phyloP scores from a whole-genome alignment of 2,113 vertebrate species.

The Sebastes schlegelii region DNA sequence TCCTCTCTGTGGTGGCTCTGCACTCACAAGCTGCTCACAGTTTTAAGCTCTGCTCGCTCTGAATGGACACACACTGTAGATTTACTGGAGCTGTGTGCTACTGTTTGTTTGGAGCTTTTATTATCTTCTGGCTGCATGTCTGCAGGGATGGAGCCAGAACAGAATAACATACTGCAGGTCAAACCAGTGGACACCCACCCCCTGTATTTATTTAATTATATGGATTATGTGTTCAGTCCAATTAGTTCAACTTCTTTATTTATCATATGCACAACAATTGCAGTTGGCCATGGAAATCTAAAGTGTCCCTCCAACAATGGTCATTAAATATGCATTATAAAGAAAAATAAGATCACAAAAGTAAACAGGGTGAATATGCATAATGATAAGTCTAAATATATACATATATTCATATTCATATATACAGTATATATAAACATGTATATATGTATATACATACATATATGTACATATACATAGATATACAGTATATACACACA shows the following conservation, averaged over 20 bases:
- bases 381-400: no score
- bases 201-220: background rate
- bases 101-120: background rate
- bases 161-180: background rate
- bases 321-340: background rate
- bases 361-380: no score
- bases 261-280: no score
- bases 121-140: background rate
- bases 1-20: constrained; percentile 67
- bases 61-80: constrained; percentile 16
- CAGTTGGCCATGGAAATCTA: background rate
- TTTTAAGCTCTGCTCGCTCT: constrained; percentile 28
- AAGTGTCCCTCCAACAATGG: no score
- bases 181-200: background rate
- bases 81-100: background rate
- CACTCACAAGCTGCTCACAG: constrained; percentile 57
- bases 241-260: background rate
- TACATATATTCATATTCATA: no score
- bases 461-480: no score
- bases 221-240: background rate
- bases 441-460: background rate
- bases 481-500: background rate
- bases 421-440: background rate
- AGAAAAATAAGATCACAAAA: background rate
- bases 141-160: background rate